Evolutionary conservation across 2,888 invertebrate species (phyloP), one percentile per base, ranked within the genome.

Genomic region (Drosophila subquinaria): DNA sequence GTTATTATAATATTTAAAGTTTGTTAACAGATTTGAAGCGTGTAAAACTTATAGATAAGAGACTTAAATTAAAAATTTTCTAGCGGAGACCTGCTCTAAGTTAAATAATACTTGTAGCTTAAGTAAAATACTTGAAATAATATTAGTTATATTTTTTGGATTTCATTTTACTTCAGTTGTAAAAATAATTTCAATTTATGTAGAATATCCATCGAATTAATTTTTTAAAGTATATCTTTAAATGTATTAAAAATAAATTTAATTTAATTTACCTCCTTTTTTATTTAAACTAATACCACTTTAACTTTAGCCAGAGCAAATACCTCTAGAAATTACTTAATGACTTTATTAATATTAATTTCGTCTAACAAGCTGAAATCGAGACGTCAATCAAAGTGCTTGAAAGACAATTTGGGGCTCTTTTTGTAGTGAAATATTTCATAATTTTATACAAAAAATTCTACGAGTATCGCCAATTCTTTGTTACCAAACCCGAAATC

Each of bases 321-420:
- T 36, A 51, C 13, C 23, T 47, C 1, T 23, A 3, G 2, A 33
- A 61, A 43, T 27, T 9, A 33, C 30, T 60, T 35, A 72, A 76
- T 67, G 4, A 62, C 65, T 76, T 68, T 57, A 50, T 66, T 65
- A 20, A 33, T 60, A 50, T 47, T 47, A 69, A 73, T 67, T 77
- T 67, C 23, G 33, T 38, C 40, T 59, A 68, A 64, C 36, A 38
- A 64, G 27, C 27, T 60, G 45, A 79, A 67, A 66, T 76, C 27
- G 33, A 68, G 43, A 36, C 80, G 88, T 80, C 88, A 82, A 82
- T 73, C 88, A 79, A 69, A 33, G 30, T 68, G 69, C 48, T 63
- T 64, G 40, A 66, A 73, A 74, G 60, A 51, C 59, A 81, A 81
- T 70, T 80, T 65, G n/a, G 36, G 38, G 9, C 38, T 23, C 47